Base-by-base conservation (phyloP, 2,888 invertebrate genomes). In the Hydraecia micacea region DNA sequence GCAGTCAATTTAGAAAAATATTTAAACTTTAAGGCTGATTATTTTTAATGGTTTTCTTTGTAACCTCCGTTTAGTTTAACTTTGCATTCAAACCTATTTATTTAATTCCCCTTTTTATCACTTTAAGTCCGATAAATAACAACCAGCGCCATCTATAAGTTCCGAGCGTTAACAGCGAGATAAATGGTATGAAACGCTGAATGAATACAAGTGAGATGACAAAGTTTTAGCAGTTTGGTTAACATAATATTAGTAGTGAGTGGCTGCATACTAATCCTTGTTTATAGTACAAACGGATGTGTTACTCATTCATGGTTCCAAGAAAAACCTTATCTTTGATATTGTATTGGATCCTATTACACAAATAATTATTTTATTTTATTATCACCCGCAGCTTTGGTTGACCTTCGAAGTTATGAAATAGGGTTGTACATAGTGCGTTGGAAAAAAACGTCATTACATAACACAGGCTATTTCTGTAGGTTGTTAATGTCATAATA, bases 211-310 rank as follows among this genome's bases (percentile, higher is more conserved):
- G 21, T 55, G 6, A 74, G 84, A 74, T 63, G 80, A 79, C 73
- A 79, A 76, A 80, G 66, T 86, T 70, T 69, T 71, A 55, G 71
- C 46, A 63, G 69, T 77, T 79, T 67, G 55, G 79, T 73, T 76
- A 67, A 76, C 73, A 65, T 70, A 75, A 36, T 68, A 71, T 77
- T 79, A 80, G 81, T 80, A 79, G 67, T 82, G 46, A 86, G 39
- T 66, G 78, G 46, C 39, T 73, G 81, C 73, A 78, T 83, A 71
- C 28, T 75, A 74, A 84, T 79, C 25, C 73, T 73, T 81, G 78
- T 81, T 81, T 85, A 81, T 75, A 75, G 77, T 75, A 75, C 73
- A 77, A 87, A 84, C 83, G 84, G 90, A 86, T 87, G 72, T 84
- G 66, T 84, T 82, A 83, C 75, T 86, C 80, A 83, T 78, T 85